Evolutionary conservation across 2,113 vertebrate species (phyloP).

Genomic region (Raja brachyura): DNA sequence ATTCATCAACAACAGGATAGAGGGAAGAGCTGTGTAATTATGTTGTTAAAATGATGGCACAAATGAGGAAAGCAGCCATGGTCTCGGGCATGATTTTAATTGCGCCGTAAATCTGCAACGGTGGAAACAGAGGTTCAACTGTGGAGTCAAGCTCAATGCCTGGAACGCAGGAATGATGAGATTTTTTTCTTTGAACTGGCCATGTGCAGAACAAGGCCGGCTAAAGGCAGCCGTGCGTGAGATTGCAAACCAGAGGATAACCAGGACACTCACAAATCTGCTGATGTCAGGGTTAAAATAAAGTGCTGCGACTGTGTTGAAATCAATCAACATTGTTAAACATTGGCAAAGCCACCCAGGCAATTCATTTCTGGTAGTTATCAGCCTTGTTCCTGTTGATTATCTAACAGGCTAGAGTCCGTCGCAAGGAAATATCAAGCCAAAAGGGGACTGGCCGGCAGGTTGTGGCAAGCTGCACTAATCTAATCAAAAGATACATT

Average conservation of each 20-base stretch:
- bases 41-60: background rate
- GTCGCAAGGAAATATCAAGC: background rate
- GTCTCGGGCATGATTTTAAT: background rate
- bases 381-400: background rate
- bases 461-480: background rate
- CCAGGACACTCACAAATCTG: background rate
- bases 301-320: background rate
- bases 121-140: background rate
- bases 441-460: background rate
- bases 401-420: background rate
- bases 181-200: background rate
- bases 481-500: conserved; percentile 5
- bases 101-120: background rate
- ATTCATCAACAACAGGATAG: background rate
- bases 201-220: background rate
- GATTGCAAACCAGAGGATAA: background rate
- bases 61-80: background rate
- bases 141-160: background rate
- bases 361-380: background rate
- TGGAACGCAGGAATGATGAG: background rate
- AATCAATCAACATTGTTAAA: background rate
- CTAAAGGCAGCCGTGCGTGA: background rate
- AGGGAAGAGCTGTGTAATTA: background rate
- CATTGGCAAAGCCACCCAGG: background rate
- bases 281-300: background rate